These are phyloP conservation scores for Mormyrus iriodes DNA, from an alignment of 2,113 vertebrate genomes.

Conservation along the genomic window DNA sequence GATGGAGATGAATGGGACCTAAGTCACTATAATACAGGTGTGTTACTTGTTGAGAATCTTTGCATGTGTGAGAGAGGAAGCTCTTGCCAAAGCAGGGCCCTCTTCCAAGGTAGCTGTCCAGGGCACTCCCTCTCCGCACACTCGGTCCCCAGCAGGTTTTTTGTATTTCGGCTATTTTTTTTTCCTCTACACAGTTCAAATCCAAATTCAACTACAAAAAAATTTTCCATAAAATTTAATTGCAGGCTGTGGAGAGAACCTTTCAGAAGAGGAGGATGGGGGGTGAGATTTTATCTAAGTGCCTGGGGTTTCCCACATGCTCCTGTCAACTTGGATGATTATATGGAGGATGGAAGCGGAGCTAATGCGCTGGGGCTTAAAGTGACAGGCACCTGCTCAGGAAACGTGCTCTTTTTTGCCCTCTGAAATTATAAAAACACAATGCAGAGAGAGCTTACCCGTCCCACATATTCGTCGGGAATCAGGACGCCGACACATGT, in stretches of 20 bases:
- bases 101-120: neutral
- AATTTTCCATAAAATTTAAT: constrained; percentile 14
- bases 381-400: neutral
- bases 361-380: neutral
- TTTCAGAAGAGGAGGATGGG: neutral
- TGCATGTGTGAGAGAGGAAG: neutral
- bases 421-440: neutral
- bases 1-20: neutral
- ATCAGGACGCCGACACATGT: neutral
- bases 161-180: neutral
- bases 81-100: neutral
- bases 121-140: neutral
- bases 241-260: neutral
- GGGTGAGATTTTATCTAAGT: neutral
- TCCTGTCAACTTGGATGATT: constrained; percentile 9
- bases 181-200: neutral
- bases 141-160: neutral
- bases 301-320: constrained; percentile 1
- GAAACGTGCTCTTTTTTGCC: neutral
- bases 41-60: neutral
- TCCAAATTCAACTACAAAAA: constrained; percentile 4
- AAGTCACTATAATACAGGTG: neutral
- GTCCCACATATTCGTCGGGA: neutral
- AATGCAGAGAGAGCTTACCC: neutral
- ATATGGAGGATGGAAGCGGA: neutral